Evolutionary conservation across 2,888 invertebrate species (phyloP).

Genomic region (Dinocampus coccinellae): DNA sequence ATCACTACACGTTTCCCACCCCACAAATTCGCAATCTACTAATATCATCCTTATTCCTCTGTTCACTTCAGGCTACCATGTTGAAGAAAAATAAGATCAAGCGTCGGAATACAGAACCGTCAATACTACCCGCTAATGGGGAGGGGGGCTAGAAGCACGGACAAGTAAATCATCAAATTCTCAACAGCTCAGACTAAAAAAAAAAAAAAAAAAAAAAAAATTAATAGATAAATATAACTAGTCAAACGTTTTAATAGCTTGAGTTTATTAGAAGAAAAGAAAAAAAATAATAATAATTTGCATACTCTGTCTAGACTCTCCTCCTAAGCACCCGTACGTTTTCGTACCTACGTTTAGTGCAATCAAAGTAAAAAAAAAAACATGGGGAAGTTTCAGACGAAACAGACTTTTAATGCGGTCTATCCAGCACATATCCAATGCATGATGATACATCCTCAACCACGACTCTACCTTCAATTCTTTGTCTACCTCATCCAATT

Average conservation of each 20-base stretch:
- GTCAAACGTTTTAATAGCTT: slow-evolving; percentile 31
- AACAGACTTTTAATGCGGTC: slow-evolving; percentile 45
- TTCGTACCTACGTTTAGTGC: slow-evolving; percentile 39
- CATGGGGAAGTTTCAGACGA: slow-evolving; percentile 56
- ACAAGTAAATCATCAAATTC: slow-evolving; percentile 71
- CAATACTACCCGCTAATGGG: slow-evolving; percentile 80
- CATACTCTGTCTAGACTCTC: slow-evolving; percentile 55
- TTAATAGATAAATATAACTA: slow-evolving; percentile 38
- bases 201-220: not conserved
- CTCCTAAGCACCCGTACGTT: slow-evolving; percentile 42
- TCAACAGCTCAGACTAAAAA: slow-evolving; percentile 55
- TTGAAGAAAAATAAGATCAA: slow-evolving; percentile 99
- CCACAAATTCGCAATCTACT: slow-evolving; percentile 60
- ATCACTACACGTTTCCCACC: slow-evolving; percentile 19
- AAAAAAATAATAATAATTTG: slow-evolving; percentile 42
- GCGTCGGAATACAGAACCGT: slow-evolving; percentile 89
- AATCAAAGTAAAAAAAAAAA: slow-evolving; percentile 19
- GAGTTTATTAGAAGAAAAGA: slow-evolving; percentile 17
- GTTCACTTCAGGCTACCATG: slow-evolving; percentile 94
- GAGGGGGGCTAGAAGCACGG: slow-evolving; percentile 78
- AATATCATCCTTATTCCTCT: slow-evolving; percentile 67
- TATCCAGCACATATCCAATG: slow-evolving; percentile 42
- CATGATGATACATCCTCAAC: slow-evolving; percentile 33
- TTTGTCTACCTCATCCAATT: slow-evolving; percentile 21
- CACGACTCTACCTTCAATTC: slow-evolving; percentile 34